These are phyloP conservation scores for Erpornis zantholeuca DNA, from an alignment of 2,113 vertebrate genomes.

Conservation along the genomic window DNA sequence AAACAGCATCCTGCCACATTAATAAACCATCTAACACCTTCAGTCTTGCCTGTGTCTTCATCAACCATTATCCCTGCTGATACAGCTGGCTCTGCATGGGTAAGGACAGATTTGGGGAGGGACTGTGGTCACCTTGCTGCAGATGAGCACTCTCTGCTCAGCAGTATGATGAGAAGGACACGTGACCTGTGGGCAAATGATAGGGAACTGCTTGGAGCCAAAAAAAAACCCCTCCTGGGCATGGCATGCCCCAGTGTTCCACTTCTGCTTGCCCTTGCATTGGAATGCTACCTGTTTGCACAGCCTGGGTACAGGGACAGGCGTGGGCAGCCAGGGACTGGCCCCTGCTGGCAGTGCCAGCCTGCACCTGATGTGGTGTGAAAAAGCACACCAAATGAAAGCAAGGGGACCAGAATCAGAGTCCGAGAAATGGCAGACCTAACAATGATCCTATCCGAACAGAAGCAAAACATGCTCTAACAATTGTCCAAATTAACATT, in stretches of 20 bases:
- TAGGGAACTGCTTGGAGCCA: neutral
- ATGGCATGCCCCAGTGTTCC: neutral
- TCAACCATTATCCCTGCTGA: neutral
- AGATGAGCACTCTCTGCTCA: neutral
- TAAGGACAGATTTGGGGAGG: neutral
- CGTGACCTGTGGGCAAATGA: neutral
- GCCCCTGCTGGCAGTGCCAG: neutral
- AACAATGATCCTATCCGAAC: neutral
- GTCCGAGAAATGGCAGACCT: neutral
- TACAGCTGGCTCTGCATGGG: accelerated
- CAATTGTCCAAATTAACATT: neutral
- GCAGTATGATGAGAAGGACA: neutral
- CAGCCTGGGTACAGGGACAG: neutral
- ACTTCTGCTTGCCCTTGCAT: neutral
- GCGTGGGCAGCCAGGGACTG: neutral
- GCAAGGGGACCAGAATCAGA: neutral
- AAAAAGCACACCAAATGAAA: neutral
- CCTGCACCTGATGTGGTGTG: accelerated
- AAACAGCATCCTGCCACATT: neutral
- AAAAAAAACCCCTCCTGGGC: neutral
- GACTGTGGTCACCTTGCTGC: too few species aligned
- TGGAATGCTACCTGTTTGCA: neutral
- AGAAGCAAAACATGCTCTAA: neutral
- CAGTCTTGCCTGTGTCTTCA: neutral
- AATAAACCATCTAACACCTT: neutral